A percentile compares a stretch with the other conserved stretches of the same genome.
phyloP scores from a whole-genome alignment of 1,140 invertebrate species.

The Laodelphax striatellus region DNA sequence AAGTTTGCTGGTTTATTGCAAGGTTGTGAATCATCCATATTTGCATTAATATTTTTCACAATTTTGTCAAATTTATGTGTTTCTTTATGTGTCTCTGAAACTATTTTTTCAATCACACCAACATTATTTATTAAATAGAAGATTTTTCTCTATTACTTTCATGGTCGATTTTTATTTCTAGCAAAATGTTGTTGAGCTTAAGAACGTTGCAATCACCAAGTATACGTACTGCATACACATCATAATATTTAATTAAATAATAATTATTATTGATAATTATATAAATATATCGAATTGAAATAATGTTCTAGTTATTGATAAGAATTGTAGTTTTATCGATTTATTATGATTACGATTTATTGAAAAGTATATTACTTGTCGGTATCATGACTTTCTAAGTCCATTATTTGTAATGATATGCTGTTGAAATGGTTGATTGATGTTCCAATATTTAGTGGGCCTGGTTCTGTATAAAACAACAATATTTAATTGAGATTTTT shows the following conservation, averaged over 20 bases:
- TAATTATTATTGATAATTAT: constrained; percentile 3
- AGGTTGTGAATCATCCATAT: background rate
- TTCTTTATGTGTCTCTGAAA: background rate
- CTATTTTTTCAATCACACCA: background rate
- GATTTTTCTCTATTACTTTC: too few species aligned
- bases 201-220: constrained; percentile 10
- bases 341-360: constrained; percentile 4
- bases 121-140: background rate
- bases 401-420: background rate
- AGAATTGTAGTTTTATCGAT: background rate
- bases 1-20: too few species aligned
- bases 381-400: background rate
- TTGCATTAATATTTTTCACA: background rate
- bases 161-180: background rate
- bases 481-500: too few species aligned
- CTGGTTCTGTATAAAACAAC: too few species aligned
- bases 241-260: constrained; percentile 9
- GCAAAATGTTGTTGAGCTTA: constrained; percentile 8
- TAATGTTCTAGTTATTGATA: constrained; percentile 5
- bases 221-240: constrained; percentile 15
- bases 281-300: background rate
- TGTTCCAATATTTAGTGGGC: too few species aligned
- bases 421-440: background rate
- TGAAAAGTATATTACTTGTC: too few species aligned
- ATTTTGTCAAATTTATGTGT: background rate